phyloP scores from a whole-genome alignment of 2,797 vertebrate genomes.

The Thaleichthys pacificus region DNA sequence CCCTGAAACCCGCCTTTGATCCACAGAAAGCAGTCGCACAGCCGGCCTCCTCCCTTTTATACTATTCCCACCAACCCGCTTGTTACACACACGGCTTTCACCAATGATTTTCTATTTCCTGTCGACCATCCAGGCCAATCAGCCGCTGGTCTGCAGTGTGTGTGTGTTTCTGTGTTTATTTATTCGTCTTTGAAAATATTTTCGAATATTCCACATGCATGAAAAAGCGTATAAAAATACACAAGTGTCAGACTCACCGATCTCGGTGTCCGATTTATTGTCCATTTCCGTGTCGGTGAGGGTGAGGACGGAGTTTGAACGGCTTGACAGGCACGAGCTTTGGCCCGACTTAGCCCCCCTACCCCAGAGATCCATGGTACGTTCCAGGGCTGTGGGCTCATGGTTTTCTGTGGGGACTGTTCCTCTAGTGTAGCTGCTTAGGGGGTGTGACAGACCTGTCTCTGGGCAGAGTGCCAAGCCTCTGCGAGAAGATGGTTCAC shows the following conservation, averaged over 20 bases:
- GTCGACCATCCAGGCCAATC: conserved; percentile 11
- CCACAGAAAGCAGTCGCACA: conserved; percentile 61
- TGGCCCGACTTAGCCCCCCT: conserved; percentile 89
- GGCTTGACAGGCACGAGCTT: conserved; percentile 94
- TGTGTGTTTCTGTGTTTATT: conserved; percentile 16
- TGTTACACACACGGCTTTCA: conserved; percentile 14
- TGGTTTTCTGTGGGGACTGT: conserved; percentile 87
- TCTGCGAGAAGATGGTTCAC: conserved; percentile 88
- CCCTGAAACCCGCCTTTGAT: conserved; percentile 64
- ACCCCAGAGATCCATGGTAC: conserved; percentile 93
- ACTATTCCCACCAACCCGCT: conserved; percentile 18
- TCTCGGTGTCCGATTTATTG: conserved; percentile 96
- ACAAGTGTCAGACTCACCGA: conserved; percentile 80
- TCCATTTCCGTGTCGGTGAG: conserved; percentile 98
- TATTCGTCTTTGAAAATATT: conserved; percentile 21
- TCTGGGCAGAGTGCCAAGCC: conserved; percentile 94
- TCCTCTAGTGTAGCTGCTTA: conserved; percentile 88
- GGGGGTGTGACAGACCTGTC: conserved; percentile 90
- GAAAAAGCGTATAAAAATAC: conserved; percentile 6
- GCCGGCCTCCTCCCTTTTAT: conserved; percentile 5
- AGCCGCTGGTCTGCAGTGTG: conserved; percentile 35
- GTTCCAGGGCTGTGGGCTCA: conserved; percentile 93
- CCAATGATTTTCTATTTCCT: conserved; percentile 37
- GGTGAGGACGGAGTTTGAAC: conserved; percentile 96
- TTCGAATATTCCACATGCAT: conserved; percentile 9